These are phyloP conservation scores for Epizoanthus ramosus DNA, from an alignment of 92 coral and sea anemone genomes.

Conservation along the genomic window DNA sequence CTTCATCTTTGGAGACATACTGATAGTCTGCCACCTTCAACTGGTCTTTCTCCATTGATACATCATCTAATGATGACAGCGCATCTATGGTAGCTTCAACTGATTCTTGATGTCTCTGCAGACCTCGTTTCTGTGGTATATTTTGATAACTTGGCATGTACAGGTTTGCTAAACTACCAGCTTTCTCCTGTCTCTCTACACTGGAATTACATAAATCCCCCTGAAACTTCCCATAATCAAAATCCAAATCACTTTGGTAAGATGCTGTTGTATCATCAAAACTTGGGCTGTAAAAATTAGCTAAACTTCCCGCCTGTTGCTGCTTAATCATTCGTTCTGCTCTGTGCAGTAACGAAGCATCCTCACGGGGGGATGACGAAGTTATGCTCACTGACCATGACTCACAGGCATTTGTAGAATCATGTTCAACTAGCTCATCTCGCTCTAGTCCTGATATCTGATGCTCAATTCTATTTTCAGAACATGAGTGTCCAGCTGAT, in stretches of 20 bases:
- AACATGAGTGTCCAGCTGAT: too few species aligned
- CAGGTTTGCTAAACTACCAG: slow-evolving; percentile 37
- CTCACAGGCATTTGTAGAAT: too few species aligned
- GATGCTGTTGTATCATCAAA: background rate
- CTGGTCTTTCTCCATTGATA: background rate
- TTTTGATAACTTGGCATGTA: slow-evolving; percentile 11
- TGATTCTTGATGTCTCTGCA: background rate
- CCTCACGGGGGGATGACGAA: too few species aligned
- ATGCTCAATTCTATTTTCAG: too few species aligned
- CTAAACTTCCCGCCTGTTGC: too few species aligned
- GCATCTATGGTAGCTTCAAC: background rate
- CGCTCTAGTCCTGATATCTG: too few species aligned
- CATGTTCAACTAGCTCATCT: too few species aligned
- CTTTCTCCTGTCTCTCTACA: slow-evolving; percentile 18
- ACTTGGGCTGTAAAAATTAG: slow-evolving; percentile 7
- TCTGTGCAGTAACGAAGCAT: too few species aligned
- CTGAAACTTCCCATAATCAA: background rate
- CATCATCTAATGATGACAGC: background rate
- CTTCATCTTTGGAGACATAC: background rate
- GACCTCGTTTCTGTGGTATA: background rate
- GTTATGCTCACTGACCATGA: too few species aligned
- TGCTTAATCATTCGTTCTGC: too few species aligned
- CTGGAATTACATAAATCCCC: background rate
- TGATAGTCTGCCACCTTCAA: background rate
- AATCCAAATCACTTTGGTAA: background rate